phyloP scores from a whole-genome alignment of 2,888 invertebrate genomes.

The Ametastegia equiseti region DNA sequence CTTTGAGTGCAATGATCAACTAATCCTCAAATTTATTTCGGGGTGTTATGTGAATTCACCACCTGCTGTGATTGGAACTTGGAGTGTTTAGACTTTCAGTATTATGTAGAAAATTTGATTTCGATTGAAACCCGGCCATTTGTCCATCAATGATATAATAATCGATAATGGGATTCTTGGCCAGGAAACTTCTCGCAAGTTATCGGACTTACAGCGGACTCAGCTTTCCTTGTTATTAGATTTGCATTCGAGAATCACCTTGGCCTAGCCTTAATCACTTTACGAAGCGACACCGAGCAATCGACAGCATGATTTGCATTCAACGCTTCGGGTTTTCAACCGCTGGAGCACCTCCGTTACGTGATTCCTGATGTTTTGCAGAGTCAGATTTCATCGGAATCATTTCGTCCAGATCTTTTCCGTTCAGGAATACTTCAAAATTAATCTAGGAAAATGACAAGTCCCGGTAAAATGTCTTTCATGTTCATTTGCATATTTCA shows the following conservation, averaged over 20 bases:
- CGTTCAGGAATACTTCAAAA: neutral
- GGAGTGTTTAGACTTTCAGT: too few species aligned
- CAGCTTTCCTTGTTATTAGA: conserved; percentile 20
- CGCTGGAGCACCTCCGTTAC: conserved; percentile 25
- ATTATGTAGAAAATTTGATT: too few species aligned
- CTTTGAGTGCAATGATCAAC: neutral
- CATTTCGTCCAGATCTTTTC: neutral
- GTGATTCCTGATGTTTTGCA: conserved; percentile 39
- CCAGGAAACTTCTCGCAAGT: neutral
- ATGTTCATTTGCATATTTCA: neutral
- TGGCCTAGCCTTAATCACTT: conserved; percentile 30
- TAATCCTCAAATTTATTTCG: neutral
- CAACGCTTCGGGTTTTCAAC: conserved; percentile 17
- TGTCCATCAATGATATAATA: too few species aligned
- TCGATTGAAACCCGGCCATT: too few species aligned
- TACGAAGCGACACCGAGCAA: conserved; percentile 11
- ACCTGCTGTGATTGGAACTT: too few species aligned
- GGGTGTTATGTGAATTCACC: too few species aligned
- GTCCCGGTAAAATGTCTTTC: neutral
- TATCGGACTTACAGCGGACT: too few species aligned
- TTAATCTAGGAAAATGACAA: neutral
- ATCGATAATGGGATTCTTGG: too few species aligned
- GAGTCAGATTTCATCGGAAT: conserved; percentile 39
- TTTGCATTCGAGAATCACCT: conserved; percentile 27
- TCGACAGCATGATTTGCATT: conserved; percentile 14